Evolutionary conservation across 2,797 vertebrate species (phyloP).

Genomic region (Vespertilio murinus): DNA sequence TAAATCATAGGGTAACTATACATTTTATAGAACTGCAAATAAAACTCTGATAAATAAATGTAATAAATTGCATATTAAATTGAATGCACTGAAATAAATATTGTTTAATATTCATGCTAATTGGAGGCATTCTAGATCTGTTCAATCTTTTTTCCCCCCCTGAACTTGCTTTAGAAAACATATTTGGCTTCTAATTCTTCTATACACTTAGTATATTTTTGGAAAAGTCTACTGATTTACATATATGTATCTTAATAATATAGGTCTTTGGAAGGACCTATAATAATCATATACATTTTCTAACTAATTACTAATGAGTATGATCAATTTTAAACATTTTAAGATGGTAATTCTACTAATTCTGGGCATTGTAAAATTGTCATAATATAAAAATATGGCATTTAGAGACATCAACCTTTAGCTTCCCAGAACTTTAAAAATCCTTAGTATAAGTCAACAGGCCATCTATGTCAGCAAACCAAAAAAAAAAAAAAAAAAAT

Average conservation of each 20-base stretch:
- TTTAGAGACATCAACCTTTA: neutral
- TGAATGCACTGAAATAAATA: neutral
- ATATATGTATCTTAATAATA: neutral
- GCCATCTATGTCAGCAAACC: neutral
- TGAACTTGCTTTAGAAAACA: neutral
- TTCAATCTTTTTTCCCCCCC: neutral
- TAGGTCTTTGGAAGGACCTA: neutral
- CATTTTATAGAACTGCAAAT: slow-evolving; percentile 14
- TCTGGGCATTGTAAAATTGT: neutral
- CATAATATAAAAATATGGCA: neutral
- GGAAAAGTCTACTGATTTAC: neutral
- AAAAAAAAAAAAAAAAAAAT: neutral
- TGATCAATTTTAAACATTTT: neutral
- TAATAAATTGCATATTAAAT: neutral
- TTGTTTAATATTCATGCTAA: neutral
- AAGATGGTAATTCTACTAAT: neutral
- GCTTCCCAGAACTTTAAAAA: slow-evolving; percentile 8
- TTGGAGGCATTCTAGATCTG: neutral
- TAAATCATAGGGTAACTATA: neutral
- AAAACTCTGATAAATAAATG: neutral
- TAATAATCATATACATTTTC: neutral
- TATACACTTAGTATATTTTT: neutral
- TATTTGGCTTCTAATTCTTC: neutral
- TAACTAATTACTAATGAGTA: neutral
- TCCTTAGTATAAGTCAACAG: slow-evolving; percentile 21